Evolutionary conservation across 2,113 vertebrate genomes (phyloP).

Genomic region (Calyptomena viridis): DNA sequence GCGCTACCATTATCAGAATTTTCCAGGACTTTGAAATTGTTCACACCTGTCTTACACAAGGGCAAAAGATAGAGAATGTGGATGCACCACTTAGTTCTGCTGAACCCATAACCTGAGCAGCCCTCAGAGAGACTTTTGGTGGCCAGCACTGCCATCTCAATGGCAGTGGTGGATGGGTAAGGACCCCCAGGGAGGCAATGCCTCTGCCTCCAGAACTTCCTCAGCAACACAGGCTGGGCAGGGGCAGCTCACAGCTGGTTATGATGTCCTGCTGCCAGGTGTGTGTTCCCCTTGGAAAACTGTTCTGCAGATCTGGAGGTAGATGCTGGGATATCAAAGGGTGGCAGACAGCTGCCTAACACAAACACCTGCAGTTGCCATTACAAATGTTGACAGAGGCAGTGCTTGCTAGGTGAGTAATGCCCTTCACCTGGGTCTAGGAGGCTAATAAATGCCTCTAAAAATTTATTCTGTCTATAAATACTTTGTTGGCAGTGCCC

Average conservation of each 20-base stretch:
- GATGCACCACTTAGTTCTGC: neutral
- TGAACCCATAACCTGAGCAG: neutral
- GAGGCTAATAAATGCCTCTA: neutral
- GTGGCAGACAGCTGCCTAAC: neutral
- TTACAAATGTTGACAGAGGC: neutral
- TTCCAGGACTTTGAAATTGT: neutral
- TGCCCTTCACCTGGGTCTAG: neutral
- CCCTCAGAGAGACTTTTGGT: neutral
- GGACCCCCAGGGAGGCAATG: neutral
- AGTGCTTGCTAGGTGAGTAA: neutral
- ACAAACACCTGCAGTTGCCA: neutral
- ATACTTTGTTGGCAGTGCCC: neutral
- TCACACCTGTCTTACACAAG: neutral
- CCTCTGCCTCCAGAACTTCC: neutral
- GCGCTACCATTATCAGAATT: neutral
- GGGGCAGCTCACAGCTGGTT: neutral
- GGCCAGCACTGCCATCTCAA: accelerated
- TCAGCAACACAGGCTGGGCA: neutral
- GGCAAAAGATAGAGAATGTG: neutral
- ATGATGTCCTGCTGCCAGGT: neutral
- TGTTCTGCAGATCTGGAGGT: neutral
- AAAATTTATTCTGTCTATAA: neutral
- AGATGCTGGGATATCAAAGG: neutral
- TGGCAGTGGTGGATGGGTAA: neutral
- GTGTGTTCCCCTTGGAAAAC: neutral